Evolutionary conservation across 2,113 vertebrate species (phyloP), one percentile per base, ranked within the genome.

Genomic region (Uria lomvia): DNA sequence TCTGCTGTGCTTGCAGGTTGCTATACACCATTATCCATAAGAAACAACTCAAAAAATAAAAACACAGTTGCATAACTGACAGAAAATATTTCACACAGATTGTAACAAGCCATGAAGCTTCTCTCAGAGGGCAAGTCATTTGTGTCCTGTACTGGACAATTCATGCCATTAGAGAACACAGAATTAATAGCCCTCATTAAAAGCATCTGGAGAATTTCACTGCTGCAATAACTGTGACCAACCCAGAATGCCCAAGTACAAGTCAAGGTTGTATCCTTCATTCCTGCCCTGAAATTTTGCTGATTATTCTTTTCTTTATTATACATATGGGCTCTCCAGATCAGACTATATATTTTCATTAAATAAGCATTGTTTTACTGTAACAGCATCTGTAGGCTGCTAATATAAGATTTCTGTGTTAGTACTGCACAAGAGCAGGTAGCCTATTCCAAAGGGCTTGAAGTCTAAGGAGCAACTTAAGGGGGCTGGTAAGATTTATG

Each of bases 111-210:
- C 52, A 87, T 43, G 50, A 82, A 88, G 34, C 40, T 90, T 86
- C 29, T 68, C 88, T 96, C 90, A 94, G 50, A 96, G 77, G 77
- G n/a, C 49, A 92, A 85, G 74, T 94, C 36, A 70, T 82, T 91
- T 65, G 23, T 96, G 72, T 47, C 90, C 49, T 92, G 12, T 79
- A 49, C 58, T 88, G 86, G 90, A 92, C 74, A 96, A 93, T 94
- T 96, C 92, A 94, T 91, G 81, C 78, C 90, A 97, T 94, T 74
- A 95, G 63, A 96, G 81, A 76, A 79, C 71, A 94, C 5, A 96
- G 49, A 96, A 98, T 98, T 97, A 97, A 97, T 86, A 94, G 71
- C 79, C 71, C 56, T 98, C 96, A 96, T 97, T 97, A 95, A 88
- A 97, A 94, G 80, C 94, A 97, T 93, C 93, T 95, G 93, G 91